Percentiles rank a stretch among this genome's conserved stretches.
Conservation (phyloP, 2,888 invertebrate genomes). For the Desoria tigrina region DNA sequence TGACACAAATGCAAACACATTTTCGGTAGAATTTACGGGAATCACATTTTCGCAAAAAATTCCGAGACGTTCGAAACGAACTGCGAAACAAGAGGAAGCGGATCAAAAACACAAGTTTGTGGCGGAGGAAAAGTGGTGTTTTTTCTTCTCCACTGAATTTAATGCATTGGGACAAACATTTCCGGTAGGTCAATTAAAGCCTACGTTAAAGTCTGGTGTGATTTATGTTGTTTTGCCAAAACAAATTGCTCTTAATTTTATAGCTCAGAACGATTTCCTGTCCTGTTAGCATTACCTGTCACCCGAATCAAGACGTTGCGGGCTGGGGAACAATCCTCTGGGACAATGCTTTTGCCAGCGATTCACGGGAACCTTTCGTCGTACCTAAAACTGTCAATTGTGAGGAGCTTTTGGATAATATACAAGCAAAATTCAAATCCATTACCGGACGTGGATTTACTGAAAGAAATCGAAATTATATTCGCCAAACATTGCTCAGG, state of each 20-base stretch:
- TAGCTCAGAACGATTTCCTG: conserved; percentile 22
- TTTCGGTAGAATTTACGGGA: conserved; percentile 19
- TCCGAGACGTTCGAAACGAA: background rate
- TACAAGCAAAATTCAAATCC: conserved; percentile 16
- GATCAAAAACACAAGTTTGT: conserved; percentile 13
- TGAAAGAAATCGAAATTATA: conserved; percentile 14
- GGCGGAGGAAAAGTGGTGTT: conserved; percentile 29
- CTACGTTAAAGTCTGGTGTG: too few species aligned
- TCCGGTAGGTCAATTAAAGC: background rate
- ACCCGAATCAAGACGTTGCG: conserved; percentile 29
- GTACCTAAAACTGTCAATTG: conserved; percentile 25
- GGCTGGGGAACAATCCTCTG: conserved; percentile 29
- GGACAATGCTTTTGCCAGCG: conserved; percentile 30
- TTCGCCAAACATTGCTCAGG: conserved; percentile 21
- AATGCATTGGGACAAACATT: conserved; percentile 6
- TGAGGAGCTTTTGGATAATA: conserved; percentile 17
- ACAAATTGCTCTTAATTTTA: background rate
- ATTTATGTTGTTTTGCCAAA: too few species aligned
- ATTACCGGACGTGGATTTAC: conserved; percentile 16
- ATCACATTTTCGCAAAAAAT: conserved; percentile 21
- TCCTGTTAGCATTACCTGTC: conserved; percentile 30
- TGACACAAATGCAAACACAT: background rate
- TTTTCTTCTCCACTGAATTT: conserved; percentile 24
- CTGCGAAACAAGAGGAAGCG: background rate
- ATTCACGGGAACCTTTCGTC: conserved; percentile 12